phyloP scores from a whole-genome alignment of 2,888 invertebrate species.

The Criorhina ranunculi region DNA sequence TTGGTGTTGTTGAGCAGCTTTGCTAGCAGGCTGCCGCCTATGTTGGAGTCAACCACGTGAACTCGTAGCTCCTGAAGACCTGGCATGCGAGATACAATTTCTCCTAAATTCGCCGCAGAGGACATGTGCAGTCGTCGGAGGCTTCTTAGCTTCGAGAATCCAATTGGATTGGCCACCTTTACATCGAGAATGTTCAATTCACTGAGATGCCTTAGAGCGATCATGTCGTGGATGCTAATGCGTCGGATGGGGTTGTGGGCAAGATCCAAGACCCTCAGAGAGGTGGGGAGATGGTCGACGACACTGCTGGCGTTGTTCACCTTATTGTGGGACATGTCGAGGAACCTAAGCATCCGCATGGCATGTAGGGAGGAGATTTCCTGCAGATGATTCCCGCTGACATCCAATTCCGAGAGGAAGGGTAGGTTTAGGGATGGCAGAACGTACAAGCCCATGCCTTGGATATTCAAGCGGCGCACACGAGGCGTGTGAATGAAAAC shows the following conservation, averaged over 20 bases:
- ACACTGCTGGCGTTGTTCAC: constrained; percentile 90
- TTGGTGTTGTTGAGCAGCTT: constrained; percentile 91
- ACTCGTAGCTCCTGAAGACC: constrained; percentile 91
- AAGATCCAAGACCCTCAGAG: constrained; percentile 91
- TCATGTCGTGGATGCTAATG: constrained; percentile 87
- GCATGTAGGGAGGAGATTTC: constrained; percentile 90
- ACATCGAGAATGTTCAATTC: constrained; percentile 90
- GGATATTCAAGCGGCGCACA: constrained; percentile 91
- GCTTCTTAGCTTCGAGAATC: constrained; percentile 89
- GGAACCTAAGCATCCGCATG: constrained; percentile 89
- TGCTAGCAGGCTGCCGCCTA: constrained; percentile 89
- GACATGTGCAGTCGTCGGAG: constrained; percentile 91
- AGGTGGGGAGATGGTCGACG: constrained; percentile 89
- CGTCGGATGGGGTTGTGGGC: constrained; percentile 93
- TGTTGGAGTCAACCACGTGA: constrained; percentile 89
- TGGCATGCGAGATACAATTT: constrained; percentile 89
- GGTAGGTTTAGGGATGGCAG: constrained; percentile 92
- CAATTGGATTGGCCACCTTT: constrained; percentile 90
- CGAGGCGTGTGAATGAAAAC: constrained; percentile 94
- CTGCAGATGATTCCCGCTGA: constrained; percentile 91
- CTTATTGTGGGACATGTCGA: constrained; percentile 92
- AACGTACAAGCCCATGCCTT: constrained; percentile 90
- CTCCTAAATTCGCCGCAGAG: constrained; percentile 90
- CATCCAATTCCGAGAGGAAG: constrained; percentile 91
- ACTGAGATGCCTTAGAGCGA: constrained; percentile 87